Conservation (phyloP, 2,797 vertebrate species). For the Helarctos malayanus region DNA sequence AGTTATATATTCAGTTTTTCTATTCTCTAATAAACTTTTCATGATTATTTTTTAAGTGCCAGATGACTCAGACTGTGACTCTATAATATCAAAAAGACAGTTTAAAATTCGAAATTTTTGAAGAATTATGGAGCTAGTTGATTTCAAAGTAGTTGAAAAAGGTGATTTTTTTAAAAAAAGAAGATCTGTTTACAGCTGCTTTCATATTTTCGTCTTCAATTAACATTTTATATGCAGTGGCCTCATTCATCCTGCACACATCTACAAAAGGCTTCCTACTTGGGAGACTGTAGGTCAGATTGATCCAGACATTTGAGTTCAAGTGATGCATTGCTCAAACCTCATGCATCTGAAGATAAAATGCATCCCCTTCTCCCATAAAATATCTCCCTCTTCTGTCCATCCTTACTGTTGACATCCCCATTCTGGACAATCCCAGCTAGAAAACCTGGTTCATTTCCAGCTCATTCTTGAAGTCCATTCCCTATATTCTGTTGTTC, state of each 20-base stretch:
- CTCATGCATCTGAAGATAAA: neutral
- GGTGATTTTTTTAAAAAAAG: neutral
- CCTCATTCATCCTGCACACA: neutral
- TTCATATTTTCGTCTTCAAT: slow-evolving; percentile 35
- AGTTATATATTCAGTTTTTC: neutral
- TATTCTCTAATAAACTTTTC: neutral
- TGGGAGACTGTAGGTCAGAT: neutral
- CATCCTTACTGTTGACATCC: neutral
- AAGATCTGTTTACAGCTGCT: neutral
- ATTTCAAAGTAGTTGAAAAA: neutral
- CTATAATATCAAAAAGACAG: neutral
- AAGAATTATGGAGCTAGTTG: neutral
- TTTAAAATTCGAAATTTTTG: slow-evolving; percentile 20
- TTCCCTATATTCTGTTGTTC: neutral
- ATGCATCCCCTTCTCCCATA: neutral
- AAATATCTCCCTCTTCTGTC: neutral
- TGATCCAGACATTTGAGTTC: neutral
- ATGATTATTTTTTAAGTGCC: slow-evolving; percentile 18
- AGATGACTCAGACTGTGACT: slow-evolving; percentile 39
- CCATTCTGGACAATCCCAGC: neutral
- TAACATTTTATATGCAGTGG: neutral
- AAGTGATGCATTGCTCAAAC: neutral
- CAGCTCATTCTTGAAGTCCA: neutral
- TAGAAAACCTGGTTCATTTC: neutral
- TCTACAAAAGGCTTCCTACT: neutral